Base-by-base conservation (phyloP, 35 echinoderm and acorn worm species). In the Eucidaris tribuloides region DNA sequence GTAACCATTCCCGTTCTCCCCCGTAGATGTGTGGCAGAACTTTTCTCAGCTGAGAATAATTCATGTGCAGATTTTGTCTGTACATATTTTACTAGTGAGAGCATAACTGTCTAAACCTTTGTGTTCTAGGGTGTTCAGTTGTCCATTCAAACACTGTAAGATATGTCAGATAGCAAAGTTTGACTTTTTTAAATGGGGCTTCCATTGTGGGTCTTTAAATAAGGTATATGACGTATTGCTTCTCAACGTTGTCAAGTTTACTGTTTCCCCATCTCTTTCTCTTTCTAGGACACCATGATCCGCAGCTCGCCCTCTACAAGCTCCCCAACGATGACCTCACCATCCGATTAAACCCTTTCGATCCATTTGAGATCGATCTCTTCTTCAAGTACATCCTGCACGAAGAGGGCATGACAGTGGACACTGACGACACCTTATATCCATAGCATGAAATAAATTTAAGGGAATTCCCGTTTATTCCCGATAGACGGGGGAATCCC, bases 301-400 rank as follows among this genome's bases (percentile, higher is more conserved):
- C n/a, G 38, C 68, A 74, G 6, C 68, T 74, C 23, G 68, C 68
- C 17, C 11, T 74, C 5, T 44, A 41, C 24, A 33, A 74, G 68
- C 68, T 74, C 24, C 68, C 68, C 35, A 74, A 42, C 35, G 44
- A 74, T 40, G 68, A 74, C 38, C 68, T 74, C 15, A 74, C 68
- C 15, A 15, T 74, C 27, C 38, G 37, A 11, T 22, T 44, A 40
- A 74, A 74, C 41, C 68, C 68, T 13, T 74, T 41, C 25, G 68
- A 74, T 44, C 68, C 68, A 19, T 74, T 74, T 6, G 68, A 74
- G 37, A 40, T 74, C 4, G 68, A 74, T 20, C 68, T 74, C 37
- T 74, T 74, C 68, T 74, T 74, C 37, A 27, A 74, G 68, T 74
- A 74, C 11, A 44, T 74, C 36, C 68, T 74, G 14, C 68, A 74